Percentiles rank a stretch among this genome's conserved stretches.
Evolutionary conservation across 2,113 vertebrate species (phyloP).

Genomic region (Carassius gibelio): DNA sequence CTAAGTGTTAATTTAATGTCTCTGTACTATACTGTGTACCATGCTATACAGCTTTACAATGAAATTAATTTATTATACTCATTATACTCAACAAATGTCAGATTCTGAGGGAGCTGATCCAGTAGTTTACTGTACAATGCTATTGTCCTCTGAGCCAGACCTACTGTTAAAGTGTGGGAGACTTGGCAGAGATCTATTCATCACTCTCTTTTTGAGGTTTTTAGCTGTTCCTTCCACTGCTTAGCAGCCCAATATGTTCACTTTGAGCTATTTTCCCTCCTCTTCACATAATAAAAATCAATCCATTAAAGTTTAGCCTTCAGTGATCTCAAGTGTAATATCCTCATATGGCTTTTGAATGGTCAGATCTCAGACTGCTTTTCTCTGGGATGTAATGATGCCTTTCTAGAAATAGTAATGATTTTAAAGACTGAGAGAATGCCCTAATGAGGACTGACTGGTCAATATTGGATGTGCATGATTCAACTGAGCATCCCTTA

Average conservation of each 20-base stretch:
- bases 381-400: slow-evolving; percentile 25
- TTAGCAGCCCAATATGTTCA: not conserved
- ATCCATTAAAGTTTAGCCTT: slow-evolving; percentile 17
- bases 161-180: not conserved
- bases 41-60: not conserved
- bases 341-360: slow-evolving; percentile 13
- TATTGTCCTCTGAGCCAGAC: not conserved
- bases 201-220: slow-evolving; percentile 24
- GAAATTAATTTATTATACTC: not conserved
- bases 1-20: not conserved
- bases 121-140: not conserved
- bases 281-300: slow-evolving; percentile 32
- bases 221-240: slow-evolving; percentile 17
- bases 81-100: not conserved
- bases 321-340: slow-evolving; percentile 7
- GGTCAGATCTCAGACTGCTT: slow-evolving; percentile 4
- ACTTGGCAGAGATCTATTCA: slow-evolving; percentile 7
- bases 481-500: slow-evolving; percentile 26
- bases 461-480: slow-evolving; percentile 41
- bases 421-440: slow-evolving; percentile 17
- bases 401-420: slow-evolving; percentile 33
- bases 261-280: not conserved
- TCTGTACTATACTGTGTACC: not conserved
- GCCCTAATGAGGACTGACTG: slow-evolving; percentile 27
- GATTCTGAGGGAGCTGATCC: not conserved